A percentile compares a stretch with the other conserved stretches of the same genome.
These are phyloP conservation scores for Betta splendens DNA, from an alignment of 2,797 vertebrate genomes.

Conservation along the genomic window DNA sequence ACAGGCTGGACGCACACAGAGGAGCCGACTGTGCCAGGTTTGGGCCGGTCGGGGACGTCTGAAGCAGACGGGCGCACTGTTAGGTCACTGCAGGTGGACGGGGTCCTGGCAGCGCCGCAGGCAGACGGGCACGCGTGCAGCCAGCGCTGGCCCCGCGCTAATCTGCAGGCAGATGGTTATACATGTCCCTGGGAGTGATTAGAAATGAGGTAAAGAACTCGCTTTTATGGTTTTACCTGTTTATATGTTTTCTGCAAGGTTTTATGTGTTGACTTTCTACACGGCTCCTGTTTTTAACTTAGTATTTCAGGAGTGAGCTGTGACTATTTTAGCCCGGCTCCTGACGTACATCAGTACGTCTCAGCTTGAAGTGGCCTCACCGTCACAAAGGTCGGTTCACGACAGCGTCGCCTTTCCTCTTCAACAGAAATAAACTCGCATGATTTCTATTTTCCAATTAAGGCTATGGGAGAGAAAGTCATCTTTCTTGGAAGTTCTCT, in stretches of 20 bases:
- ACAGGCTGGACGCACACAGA: slow-evolving; percentile 11
- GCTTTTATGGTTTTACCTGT: too few relatives aligned
- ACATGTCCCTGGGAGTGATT: slow-evolving; percentile 29
- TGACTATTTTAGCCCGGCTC: slow-evolving; percentile 18
- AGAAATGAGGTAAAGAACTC: slow-evolving; percentile 17
- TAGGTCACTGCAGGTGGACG: slow-evolving; percentile 53
- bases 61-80: slow-evolving; percentile 53
- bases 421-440: slow-evolving; percentile 25
- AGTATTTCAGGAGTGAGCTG: slow-evolving; percentile 36
- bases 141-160: slow-evolving; percentile 13
- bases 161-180: slow-evolving; percentile 50
- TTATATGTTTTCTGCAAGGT: too few relatives aligned
- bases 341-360: slow-evolving; percentile 44
- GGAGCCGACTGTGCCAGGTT: slow-evolving; percentile 20
- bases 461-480: slow-evolving; percentile 35
- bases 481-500: slow-evolving; percentile 26
- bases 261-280: too few relatives aligned
- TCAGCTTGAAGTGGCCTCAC: slow-evolving; percentile 9
- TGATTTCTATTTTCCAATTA: slow-evolving; percentile 52
- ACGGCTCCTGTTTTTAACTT: slow-evolving; percentile 23
- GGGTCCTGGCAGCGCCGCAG: slow-evolving; percentile 45
- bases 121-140: slow-evolving; percentile 38
- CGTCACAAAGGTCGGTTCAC: slow-evolving; percentile 22
- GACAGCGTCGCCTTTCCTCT: slow-evolving; percentile 55
- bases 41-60: slow-evolving; percentile 13